Base-by-base conservation (phyloP, 2,113 vertebrate genomes). In the Syngnathus scovelli region DNA sequence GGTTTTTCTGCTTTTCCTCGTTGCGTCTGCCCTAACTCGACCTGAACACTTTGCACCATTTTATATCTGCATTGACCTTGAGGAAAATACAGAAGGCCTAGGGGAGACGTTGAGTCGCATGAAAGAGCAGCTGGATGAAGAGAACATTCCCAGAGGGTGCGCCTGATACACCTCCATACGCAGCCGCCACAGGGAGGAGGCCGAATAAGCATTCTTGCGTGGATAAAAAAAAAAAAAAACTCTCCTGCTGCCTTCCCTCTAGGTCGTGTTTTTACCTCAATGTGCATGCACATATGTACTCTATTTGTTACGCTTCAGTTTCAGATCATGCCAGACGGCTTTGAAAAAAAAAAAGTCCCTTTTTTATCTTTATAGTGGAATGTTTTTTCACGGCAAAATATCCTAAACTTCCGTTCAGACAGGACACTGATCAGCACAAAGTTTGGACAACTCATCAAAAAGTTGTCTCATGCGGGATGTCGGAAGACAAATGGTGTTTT, bases 81-180 rank as follows among this genome's bases (percentile, higher is more conserved):
- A 79, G 69, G 67, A 66, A 75, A 78, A 63, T 49, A 61, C 66
- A 4, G 11, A 55, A 68, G 15, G 33, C 79, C 78, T 62, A 5
- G 16, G 5, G 76, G 61, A 77, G 38, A 71, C 76, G 68, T 74
- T 83, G 72, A 74, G 80, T 77, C 66, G 80, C 77, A 82, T 80
- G 72, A 87, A 81, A 85, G 76, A 78, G 80, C 82, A 81, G 77
- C 78, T 82, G 82, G 80, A 79, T 81, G 82, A 81, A 83, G 74
- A 74, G 74, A 76, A 77, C 55, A 38, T 78, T 76, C 79, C 83
- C 80, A 69, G 54, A 62, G 77, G 80, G 77, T 71, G 74, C 49
- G 70, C 75, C 70, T 69, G 67, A 86, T 78, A 68, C 71, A 79
- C 75, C 73, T 64, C 70, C 78, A 80, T 80, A 67, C 52, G 61